Base-by-base conservation (phyloP, 2,797 vertebrate species). In the Hippocampus kuda region DNA sequence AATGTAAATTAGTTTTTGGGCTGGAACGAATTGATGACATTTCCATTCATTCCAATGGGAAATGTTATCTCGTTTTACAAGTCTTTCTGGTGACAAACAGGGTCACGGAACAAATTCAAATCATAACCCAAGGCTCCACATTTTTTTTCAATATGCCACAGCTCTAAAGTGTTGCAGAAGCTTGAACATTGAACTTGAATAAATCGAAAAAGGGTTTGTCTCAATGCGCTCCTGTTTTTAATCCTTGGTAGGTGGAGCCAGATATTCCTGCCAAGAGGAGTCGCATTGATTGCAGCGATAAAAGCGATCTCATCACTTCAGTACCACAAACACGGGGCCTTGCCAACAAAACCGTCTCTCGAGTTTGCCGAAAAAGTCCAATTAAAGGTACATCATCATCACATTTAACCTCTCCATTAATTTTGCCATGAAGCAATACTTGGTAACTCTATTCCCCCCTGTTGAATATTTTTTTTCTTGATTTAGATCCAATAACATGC, bases 231-330 rank as follows among this genome's bases (percentile, higher is more conserved):
- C 61, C 12, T 65, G 9, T 63, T 67, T 48, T 48, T 34, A 82
- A 18, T 73, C 41, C 60, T 24, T 81, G 74, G 82, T 90, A 99
- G 96, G 94, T 95, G 90, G 95, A 98, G 87, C 93, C 91, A 89
- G 95, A 98, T 85, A 94, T 95, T 81, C 95, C 96, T 68, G 91
- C 93, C 53, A 99, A 98, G 84, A 94, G 93, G 82, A 98, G 94
- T 89, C 93, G 94, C 70, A 88, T 97, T 68, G 95, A 98, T 77
- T 93, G 91, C 81, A 94, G 93, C 72, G 90, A 94, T 42, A 95
- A 97, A 71, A 89, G 92, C 77, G 92, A 92, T 89, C 83, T 99
- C 86, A 99, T 99, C 75, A 92, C 93, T 75, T 99, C 97, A 83
- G 94, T 94, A 11, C 94, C 96, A 66, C 94, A 93, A 83, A 79